Base-by-base conservation (phyloP, 2,888 invertebrate species). In the Rhamphomyia laevipes region DNA sequence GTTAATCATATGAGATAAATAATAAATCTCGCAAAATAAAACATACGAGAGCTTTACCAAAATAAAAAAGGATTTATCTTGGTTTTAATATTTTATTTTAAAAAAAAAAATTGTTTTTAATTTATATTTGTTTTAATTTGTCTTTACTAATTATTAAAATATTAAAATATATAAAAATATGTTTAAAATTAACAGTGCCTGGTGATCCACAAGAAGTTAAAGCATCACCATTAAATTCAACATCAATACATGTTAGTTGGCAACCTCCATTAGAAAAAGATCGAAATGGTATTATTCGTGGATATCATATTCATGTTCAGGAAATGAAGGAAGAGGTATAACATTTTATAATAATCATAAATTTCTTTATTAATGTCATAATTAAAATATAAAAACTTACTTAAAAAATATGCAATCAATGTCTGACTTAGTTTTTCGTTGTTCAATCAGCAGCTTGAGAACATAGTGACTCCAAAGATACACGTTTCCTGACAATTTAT, bases 251-350 rank as follows among this genome's bases (percentile, higher is more conserved):
- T 68, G 92, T 97, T 46, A 81, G 84, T 53, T 99, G 99, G 99
- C 86, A 90, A 64, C 87, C 92, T 9, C 99, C 97, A 0, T 77
- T 80, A 52, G 84, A 86, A 58, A 88, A 89, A 63, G 93, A 95
- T 61, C 83, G 89, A 55, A 93, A 96, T 66, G 96, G 96, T 43
- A 86, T 95, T 57, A 94, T 99, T 58, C 80, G 94, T 52, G 96
- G 96, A 23, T 99, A 96, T 73, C 95, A 96, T 68, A 89, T 99
- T 49, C 91, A 94, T 67, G 86, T 92, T 2, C 92, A 93, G 69
- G 92, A 93, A 75, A 79, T 87, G 43, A 81, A 84, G 63, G 85
- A 87, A 65, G 86, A 88, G 79, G 90, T 88, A 67, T 17, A 17
- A 40, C n/a, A n/a, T n/a, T n/a, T n/a, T n/a, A n/a, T n/a, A n/a